A percentile compares a stretch with the other conserved stretches of the same genome.
Evolutionary conservation across 2,888 invertebrate species (phyloP).

Genomic region (Synergus umbraculus): DNA sequence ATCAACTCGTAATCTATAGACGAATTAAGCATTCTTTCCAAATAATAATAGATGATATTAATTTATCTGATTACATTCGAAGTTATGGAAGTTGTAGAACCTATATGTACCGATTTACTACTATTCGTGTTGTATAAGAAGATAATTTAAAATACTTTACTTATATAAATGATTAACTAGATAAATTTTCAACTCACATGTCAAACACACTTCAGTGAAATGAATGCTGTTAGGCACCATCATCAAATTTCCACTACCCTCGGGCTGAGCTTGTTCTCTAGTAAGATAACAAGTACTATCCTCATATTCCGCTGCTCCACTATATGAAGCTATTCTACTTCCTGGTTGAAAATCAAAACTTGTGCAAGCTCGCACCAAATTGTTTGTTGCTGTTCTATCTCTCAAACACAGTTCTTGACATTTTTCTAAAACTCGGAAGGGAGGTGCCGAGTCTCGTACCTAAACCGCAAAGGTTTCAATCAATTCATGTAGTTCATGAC

Average conservation of each 20-base stretch:
- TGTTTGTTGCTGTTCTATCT: constrained; percentile 87
- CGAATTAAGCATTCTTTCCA: too few species aligned
- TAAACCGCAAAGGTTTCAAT: constrained; percentile 65
- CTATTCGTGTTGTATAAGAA: too few species aligned
- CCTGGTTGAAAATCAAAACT: constrained; percentile 96
- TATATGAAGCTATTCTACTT: constrained; percentile 89
- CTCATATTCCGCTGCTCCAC: constrained; percentile 89
- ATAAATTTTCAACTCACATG: constrained; percentile 83
- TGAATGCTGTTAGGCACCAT: constrained; percentile 93
- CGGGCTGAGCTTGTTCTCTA: constrained; percentile 90
- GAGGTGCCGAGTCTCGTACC: constrained; percentile 90
- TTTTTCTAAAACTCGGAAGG: constrained; percentile 92
- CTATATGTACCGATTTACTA: too few species aligned
- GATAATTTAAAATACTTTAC: too few species aligned
- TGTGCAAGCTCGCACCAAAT: constrained; percentile 90
- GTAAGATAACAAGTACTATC: constrained; percentile 93
- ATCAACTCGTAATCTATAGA: too few species aligned
- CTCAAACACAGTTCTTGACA: constrained; percentile 92
- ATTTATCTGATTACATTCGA: too few species aligned
- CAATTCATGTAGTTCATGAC: not conserved
- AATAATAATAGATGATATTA: too few species aligned
- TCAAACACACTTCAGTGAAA: constrained; percentile 92
- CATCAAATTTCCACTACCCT: constrained; percentile 93
- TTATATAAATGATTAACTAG: too few species aligned
- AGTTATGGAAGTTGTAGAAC: too few species aligned